Percentiles rank a stretch among this genome's conserved stretches.
Evolutionary conservation across 2,888 invertebrate species (phyloP).

Genomic region (Cataglyphis rosenhaueri): DNA sequence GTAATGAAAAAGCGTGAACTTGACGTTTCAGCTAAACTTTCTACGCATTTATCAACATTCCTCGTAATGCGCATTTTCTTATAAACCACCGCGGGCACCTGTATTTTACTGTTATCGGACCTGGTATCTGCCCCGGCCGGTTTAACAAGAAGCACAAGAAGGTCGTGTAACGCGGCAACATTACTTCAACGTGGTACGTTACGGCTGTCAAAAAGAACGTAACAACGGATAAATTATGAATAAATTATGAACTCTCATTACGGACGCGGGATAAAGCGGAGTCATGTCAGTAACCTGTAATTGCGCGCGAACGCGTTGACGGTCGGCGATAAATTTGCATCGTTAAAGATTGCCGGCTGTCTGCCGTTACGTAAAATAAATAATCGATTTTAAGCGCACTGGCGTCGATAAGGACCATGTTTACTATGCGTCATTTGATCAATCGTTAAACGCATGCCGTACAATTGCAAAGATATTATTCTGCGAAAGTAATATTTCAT

Average conservation of each 20-base stretch:
- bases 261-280: slow-evolving; percentile 25
- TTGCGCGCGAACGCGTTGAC: not conserved
- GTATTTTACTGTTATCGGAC: slow-evolving; percentile 54
- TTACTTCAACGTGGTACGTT: slow-evolving; percentile 26
- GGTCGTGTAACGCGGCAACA: slow-evolving; percentile 37
- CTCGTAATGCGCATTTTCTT: slow-evolving; percentile 2
- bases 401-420: not conserved
- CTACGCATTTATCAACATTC: slow-evolving; percentile 17
- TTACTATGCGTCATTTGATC: slow-evolving; percentile 2
- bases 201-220: slow-evolving; percentile 34
- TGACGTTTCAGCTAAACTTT: not conserved
- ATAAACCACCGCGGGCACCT: not conserved
- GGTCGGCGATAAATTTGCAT: slow-evolving; percentile 8
- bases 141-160: slow-evolving; percentile 41
- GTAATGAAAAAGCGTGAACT: slow-evolving; percentile 19
- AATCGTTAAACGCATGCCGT: not conserved
- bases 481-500: not conserved
- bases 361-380: slow-evolving; percentile 43
- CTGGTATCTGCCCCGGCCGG: slow-evolving; percentile 47
- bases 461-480: not conserved
- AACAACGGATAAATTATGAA: slow-evolving; percentile 44
- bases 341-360: slow-evolving; percentile 17
- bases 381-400: slow-evolving; percentile 32
- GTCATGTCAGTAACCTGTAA: slow-evolving; percentile 43
- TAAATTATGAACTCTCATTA: slow-evolving; percentile 39